Conservation (phyloP, 2,797 vertebrate genomes). For the Novumbra hubbsi region DNA sequence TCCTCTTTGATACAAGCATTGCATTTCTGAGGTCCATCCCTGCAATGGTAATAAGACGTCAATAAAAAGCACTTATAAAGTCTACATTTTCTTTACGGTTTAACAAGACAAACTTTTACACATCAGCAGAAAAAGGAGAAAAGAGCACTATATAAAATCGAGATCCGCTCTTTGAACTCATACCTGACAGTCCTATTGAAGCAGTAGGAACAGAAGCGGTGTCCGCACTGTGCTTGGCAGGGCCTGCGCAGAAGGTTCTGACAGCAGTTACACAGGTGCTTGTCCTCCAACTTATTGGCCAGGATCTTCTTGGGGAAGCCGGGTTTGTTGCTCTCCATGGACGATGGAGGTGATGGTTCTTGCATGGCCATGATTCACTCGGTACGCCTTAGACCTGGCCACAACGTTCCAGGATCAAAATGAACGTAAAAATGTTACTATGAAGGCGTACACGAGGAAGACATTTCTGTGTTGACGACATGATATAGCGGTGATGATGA, state of each 20-base stretch:
- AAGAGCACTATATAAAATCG: background rate
- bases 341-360: conserved; percentile 83
- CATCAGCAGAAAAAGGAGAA: background rate
- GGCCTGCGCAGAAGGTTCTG: conserved; percentile 86
- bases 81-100: background rate
- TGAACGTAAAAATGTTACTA: background rate
- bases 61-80: background rate
- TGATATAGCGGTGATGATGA: background rate
- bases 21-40: conserved; percentile 90
- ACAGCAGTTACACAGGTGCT: conserved; percentile 90
- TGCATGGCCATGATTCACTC: conserved; percentile 81
- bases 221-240: conserved; percentile 91
- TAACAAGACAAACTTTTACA: background rate
- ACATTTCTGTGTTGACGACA: background rate
- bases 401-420: background rate
- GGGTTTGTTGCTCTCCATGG: conserved; percentile 84
- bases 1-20: conserved; percentile 91
- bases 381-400: conserved; percentile 62
- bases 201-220: conserved; percentile 90
- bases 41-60: conserved; percentile 51
- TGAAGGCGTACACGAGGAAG: background rate
- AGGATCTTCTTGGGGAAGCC: conserved; percentile 90
- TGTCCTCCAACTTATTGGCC: conserved; percentile 87
- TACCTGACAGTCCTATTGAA: conserved; percentile 88
- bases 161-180: conserved; percentile 7